Conservation (phyloP, 2,888 invertebrate genomes). For the Seladonia tumulorum region DNA sequence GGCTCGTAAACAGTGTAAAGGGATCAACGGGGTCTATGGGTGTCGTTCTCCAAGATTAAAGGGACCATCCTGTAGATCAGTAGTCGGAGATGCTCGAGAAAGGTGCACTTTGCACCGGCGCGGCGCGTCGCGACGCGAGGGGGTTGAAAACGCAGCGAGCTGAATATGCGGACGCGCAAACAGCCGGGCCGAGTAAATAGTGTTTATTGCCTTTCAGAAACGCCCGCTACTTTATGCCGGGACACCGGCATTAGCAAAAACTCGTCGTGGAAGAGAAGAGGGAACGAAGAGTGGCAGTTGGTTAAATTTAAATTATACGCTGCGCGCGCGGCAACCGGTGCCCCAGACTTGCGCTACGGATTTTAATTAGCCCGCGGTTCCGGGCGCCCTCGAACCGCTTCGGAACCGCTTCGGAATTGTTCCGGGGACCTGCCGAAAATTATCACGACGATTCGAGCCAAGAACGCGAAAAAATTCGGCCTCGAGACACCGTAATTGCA, state of each 20-base stretch:
- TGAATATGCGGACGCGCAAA: conserved; percentile 51
- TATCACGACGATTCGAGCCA: not conserved
- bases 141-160: conserved; percentile 20
- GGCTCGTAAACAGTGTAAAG: conserved; percentile 39
- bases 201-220: conserved; percentile 54
- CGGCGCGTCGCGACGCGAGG: not conserved
- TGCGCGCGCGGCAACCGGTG: conserved; percentile 15
- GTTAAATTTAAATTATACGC: conserved; percentile 58
- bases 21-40: conserved; percentile 34
- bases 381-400: not conserved
- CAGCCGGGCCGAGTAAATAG: conserved; percentile 46
- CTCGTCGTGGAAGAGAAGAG: not conserved
- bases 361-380: conserved; percentile 49
- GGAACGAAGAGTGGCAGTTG: conserved; percentile 48
- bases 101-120: conserved; percentile 14
- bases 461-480: not conserved
- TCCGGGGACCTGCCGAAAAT: not conserved
- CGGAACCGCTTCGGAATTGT: not conserved
- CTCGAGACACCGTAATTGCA: not conserved
- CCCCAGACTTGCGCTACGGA: conserved; percentile 38
- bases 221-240: conserved; percentile 41
- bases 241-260: conserved; percentile 2
- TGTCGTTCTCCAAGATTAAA: conserved; percentile 42
- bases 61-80: not conserved
- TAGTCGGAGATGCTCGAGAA: not conserved